These are phyloP conservation scores for Galaxea fascicularis DNA, from an alignment of 92 coral and sea anemone genomes.

Conservation along the genomic window DNA sequence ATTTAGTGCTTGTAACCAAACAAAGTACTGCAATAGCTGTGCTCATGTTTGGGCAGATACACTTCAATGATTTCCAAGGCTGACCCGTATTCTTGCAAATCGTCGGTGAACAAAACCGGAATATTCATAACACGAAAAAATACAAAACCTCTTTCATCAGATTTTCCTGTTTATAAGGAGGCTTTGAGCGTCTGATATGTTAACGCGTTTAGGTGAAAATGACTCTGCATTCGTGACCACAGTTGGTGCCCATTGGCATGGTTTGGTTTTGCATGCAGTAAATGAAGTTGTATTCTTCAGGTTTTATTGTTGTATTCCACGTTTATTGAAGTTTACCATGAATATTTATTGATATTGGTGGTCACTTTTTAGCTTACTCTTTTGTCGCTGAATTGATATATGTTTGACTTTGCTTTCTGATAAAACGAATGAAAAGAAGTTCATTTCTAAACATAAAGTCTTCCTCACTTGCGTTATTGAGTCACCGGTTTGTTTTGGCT, in stretches of 20 bases:
- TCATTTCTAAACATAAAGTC: constrained; percentile 15
- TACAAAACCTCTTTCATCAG: constrained; percentile 13
- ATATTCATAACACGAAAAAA: constrained; percentile 54
- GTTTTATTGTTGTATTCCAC: constrained; percentile 26
- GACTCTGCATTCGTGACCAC: background rate
- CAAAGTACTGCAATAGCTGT: background rate
- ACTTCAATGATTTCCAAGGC: constrained; percentile 12
- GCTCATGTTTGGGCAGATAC: constrained; percentile 55
- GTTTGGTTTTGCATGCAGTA: constrained; percentile 22
- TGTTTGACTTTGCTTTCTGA: background rate
- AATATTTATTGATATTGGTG: constrained; percentile 44
- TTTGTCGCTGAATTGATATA: background rate
- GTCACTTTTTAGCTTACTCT: constrained; percentile 26
- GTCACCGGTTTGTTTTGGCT: constrained; percentile 9
- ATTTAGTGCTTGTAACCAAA: background rate
- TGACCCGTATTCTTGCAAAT: constrained; percentile 24
- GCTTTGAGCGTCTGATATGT: background rate
- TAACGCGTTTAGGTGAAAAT: too few relatives aligned
- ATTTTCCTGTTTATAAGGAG: background rate
- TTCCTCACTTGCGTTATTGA: background rate
- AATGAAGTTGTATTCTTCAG: constrained; percentile 30
- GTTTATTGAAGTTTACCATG: constrained; percentile 34
- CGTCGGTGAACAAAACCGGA: constrained; percentile 27
- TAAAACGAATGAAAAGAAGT: background rate
- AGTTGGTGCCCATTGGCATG: background rate